Base-by-base conservation (phyloP, 2,113 vertebrate species). In the Cyanistes caeruleus region DNA sequence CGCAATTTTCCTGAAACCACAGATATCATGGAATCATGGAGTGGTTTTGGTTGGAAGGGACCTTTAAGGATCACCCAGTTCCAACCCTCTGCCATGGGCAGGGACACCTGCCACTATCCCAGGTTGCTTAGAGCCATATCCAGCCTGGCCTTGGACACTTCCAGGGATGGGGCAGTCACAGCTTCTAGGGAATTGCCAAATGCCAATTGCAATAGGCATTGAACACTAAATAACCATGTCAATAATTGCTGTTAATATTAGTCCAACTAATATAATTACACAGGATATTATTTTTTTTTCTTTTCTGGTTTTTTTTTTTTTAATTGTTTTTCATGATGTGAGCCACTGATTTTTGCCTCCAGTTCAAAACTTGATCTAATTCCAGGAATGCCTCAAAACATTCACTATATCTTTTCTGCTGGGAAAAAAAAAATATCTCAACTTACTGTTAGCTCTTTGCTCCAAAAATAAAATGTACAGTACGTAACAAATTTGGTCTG, bases 401-500 rank as follows among this genome's bases (percentile, higher is more conserved):
- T 72, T 90, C 7, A 4, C 76, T 84, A 1, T 88, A 86, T 93
- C 72, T 95, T 95, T 95, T 96, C 79, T 96, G 67, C 85, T 94
- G 95, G 93, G 85, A 84, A 95, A 93, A 93, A 93, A 87, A 92
- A 94, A 77, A 76, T 55, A 37, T 93, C 52, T 84, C 49, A 68
- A 94, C 46, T 94, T 92, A 75, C 64, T 95, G 37, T 82, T 93
- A 87, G 52, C 44, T 92, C 73, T 35, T 44, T 90, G 69, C 49
- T 90, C 95, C 88, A 93, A 95, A 96, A 97, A 96, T 94, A 96
- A 96, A 96, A 94, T 73, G 80, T 93, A 84, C 83, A 49, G 76
- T 94, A 81, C 39, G 0, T 84, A 92, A 94, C 88, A 92, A 95
- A 94, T 87, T 59, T 94, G 60, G 56, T 92, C 92, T 90, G 83